phyloP scores from a whole-genome alignment of 2,797 vertebrate species.

The Phrynocephalus vlangalii region DNA sequence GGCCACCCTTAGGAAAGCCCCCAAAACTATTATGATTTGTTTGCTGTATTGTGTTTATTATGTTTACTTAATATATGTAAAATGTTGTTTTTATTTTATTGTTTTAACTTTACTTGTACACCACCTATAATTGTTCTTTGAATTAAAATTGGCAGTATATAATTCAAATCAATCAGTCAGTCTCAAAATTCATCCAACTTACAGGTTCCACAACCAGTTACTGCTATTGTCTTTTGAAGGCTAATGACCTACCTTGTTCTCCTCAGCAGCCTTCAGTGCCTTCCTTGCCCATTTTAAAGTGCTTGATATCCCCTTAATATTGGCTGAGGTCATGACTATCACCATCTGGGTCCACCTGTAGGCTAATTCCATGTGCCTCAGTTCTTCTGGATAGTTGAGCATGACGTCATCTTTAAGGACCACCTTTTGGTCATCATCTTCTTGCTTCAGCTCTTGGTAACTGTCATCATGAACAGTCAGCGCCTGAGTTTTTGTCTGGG shows the following conservation, averaged over 20 bases:
- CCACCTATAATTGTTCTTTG: too few relatives aligned
- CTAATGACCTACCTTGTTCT: conserved; percentile 55
- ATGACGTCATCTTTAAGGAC: not conserved
- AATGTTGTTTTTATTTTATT: too few relatives aligned
- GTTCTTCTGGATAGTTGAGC: conserved; percentile 42
- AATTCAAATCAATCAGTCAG: too few relatives aligned
- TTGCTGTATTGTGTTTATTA: too few relatives aligned
- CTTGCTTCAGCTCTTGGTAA: not conserved
- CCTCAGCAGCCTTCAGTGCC: conserved; percentile 27
- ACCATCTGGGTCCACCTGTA: conserved; percentile 40
- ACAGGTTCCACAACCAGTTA: not conserved
- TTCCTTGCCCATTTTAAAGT: conserved; percentile 45
- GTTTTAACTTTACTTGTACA: too few relatives aligned
- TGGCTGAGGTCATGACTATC: conserved; percentile 41
- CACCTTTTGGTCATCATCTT: not conserved
- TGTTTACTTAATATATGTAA: too few relatives aligned
- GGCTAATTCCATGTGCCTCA: conserved; percentile 11
- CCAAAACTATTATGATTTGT: too few relatives aligned
- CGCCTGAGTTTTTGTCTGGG: not conserved
- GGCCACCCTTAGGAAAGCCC: too few relatives aligned
- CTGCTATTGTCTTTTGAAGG: not conserved
- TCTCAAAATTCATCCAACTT: not conserved
- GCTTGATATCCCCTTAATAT: conserved; percentile 48
- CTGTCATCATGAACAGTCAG: not conserved
- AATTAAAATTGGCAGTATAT: too few relatives aligned